Evolutionary conservation across 2,113 vertebrate species (phyloP).

Genomic region (Dasypus novemcinctus): DNA sequence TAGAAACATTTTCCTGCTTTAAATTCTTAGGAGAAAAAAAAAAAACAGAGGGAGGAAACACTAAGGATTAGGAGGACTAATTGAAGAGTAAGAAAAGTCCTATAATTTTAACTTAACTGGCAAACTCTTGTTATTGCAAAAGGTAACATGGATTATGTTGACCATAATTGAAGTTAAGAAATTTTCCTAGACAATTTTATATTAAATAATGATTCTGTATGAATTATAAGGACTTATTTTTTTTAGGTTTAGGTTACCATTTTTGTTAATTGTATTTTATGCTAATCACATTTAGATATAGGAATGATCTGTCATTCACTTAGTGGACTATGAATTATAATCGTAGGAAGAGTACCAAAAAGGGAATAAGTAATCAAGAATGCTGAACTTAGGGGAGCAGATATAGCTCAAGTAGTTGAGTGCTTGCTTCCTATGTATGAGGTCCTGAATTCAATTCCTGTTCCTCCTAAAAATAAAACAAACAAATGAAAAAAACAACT

Average conservation of each 20-base stretch:
- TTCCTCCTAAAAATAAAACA: no score
- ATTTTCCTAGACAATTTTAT: neutral
- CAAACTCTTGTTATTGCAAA: neutral
- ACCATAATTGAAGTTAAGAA: neutral
- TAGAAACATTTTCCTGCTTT: neutral
- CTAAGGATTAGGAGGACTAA: neutral
- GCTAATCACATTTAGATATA: neutral
- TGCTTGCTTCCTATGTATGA: no score
- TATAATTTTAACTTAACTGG: neutral
- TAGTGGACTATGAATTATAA: neutral
- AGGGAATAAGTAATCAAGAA: neutral
- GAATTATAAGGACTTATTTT: neutral
- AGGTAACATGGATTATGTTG: neutral
- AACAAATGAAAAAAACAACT: no score
- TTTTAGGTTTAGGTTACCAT: neutral
- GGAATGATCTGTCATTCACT: neutral
- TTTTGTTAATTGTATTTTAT: neutral
- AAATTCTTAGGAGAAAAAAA: neutral
- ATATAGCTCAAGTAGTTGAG: no score
- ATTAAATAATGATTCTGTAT: neutral
- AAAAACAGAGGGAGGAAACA: neutral
- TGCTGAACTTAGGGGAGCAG: neutral
- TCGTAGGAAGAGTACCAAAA: neutral
- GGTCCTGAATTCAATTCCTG: no score
- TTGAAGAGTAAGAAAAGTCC: neutral